Base-by-base conservation (phyloP, 1,140 invertebrate genomes). In the Papilio dardanus region DNA sequence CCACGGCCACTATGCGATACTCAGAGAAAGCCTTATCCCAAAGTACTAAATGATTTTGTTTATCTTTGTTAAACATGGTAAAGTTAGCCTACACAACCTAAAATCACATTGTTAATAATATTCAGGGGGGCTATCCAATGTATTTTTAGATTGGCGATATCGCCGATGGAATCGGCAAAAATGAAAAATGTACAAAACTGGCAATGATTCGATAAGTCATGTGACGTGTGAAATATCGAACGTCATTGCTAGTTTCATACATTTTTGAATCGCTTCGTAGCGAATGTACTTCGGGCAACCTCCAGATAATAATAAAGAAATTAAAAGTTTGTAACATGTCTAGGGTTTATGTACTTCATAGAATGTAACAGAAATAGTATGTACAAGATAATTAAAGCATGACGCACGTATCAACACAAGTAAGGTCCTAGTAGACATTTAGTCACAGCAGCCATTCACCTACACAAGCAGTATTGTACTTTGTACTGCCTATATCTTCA, bases 1-100 rank as follows among this genome's bases (percentile, higher is more conserved):
- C n/a, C 19, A 68, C 66, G 28, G 30, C 28, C 28, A 33, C 31
- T 66, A 66, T 33, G 30, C 62, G 33, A 21, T 8, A 30, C 16
- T 37, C 3, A 35, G 66, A 68, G 66, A 68, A 68, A 68, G 66
- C 66, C 66, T 33, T 68, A 68, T 68, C 31, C 35, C 19, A 33
- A n/a, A 33, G 7, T n/a, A 12, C 31, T 65, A 16, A 10, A 24
- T 19, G 21, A n/a, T 50, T 50, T 50, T 50, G 46, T 50, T 50
- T 50, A 50, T 4, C 2, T 58, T 28, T 58, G 10, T 28, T 28
- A 58, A 58, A 28, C 21, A 3, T 58, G 1, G 24, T 14, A 28
- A 28, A 1, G 3, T 8, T 14, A 28, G 14, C 10, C 2, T 28
- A 58, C 10, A 54, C n/a, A 24, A 24, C 12, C 6, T 12, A 10